Evolutionary conservation across 2,888 invertebrate genomes (phyloP).

Genomic region (Ormyrus nitidulus): DNA sequence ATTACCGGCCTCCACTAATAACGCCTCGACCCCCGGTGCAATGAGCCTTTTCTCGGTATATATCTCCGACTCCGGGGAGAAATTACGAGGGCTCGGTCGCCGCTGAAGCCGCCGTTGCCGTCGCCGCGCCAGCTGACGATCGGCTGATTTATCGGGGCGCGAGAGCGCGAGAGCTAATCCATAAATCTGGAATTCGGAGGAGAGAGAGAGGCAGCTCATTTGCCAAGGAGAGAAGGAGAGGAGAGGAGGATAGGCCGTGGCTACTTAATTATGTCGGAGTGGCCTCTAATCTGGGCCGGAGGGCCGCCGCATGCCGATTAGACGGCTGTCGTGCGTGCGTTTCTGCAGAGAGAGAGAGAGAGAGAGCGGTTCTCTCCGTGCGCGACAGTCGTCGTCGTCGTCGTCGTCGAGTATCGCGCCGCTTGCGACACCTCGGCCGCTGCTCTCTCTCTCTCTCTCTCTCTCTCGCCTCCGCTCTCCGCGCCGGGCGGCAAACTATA

Average conservation of each 20-base stretch:
- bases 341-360: too few relatives aligned
- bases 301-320: constrained; percentile 62
- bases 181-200: constrained; percentile 48
- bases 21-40: constrained; percentile 58
- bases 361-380: too few relatives aligned
- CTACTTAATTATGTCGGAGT: constrained; percentile 74
- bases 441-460: too few relatives aligned
- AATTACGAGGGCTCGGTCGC: constrained; percentile 43
- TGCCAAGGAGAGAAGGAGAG: neutral
- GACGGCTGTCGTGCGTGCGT: constrained; percentile 2
- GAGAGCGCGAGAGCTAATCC: constrained; percentile 22
- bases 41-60: constrained; percentile 61
- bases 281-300: constrained; percentile 72
- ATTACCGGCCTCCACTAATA: constrained; percentile 71
- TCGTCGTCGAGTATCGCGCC: constrained; percentile 8
- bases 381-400: neutral
- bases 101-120: neutral
- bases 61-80: constrained; percentile 12
- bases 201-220: neutral
- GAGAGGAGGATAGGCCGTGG: constrained; percentile 51
- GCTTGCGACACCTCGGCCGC: constrained; percentile 32
- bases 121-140: constrained; percentile 46
- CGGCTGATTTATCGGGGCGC: constrained; percentile 53
- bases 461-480: too few relatives aligned
- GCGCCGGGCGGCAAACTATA: constrained; percentile 17